phyloP scores from a whole-genome alignment of 2,797 vertebrate species.

The Phrynocephalus vlangalii region DNA sequence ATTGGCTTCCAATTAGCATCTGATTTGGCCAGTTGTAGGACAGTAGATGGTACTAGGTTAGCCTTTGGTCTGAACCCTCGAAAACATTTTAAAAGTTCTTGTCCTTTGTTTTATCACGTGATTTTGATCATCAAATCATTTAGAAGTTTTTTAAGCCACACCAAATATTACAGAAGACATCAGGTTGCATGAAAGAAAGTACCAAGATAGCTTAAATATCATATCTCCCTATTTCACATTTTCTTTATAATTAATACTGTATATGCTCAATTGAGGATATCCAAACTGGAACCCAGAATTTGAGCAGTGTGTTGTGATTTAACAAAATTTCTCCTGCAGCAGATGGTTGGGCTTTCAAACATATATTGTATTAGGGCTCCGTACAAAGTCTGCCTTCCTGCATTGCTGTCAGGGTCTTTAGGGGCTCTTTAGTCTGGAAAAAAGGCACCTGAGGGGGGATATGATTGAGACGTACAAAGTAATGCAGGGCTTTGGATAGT shows the following conservation, averaged over 20 bases:
- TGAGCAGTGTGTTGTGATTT: neutral
- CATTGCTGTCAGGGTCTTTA: neutral
- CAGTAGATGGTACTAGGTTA: neutral
- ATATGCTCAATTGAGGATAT: no score
- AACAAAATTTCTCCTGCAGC: neutral
- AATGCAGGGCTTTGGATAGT: no score
- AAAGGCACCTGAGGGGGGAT: no score
- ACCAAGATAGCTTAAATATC: neutral
- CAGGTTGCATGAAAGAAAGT: neutral
- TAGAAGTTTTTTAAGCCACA: neutral
- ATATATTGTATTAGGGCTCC: neutral
- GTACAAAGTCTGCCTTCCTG: neutral
- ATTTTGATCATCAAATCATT: constrained; percentile 1
- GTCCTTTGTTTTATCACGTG: neutral
- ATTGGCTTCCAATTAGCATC: neutral
- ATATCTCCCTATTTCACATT: neutral
- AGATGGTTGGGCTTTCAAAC: neutral
- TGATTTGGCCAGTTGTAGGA: neutral
- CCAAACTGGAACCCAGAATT: neutral
- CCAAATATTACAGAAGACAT: neutral
- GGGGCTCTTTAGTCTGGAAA: no score
- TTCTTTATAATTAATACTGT: no score
- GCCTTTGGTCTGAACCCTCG: neutral
- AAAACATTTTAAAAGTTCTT: neutral
- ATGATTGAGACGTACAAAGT: no score